Evolutionary conservation across 2,888 invertebrate species (phyloP).

Genomic region (Epiblema foenella): DNA sequence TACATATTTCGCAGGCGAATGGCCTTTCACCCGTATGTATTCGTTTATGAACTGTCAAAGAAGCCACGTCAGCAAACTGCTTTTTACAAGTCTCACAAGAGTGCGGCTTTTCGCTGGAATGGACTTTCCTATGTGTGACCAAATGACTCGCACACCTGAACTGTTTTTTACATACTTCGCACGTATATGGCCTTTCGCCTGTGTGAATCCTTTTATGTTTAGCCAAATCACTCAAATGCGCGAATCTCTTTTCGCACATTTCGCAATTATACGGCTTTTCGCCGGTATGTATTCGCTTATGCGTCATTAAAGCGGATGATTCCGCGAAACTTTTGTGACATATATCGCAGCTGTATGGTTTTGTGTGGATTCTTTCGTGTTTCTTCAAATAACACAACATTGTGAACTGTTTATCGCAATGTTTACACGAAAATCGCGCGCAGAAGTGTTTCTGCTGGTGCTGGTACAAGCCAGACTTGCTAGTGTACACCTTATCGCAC

Average conservation of each 20-base stretch:
- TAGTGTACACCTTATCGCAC: neutral
- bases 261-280: neutral
- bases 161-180: neutral
- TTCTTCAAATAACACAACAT: conserved; percentile 1
- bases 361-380: neutral
- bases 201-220: neutral
- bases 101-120: neutral
- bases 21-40: neutral
- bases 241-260: neutral
- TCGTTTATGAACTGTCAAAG: neutral
- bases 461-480: neutral
- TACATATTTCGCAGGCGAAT: neutral
- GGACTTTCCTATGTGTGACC: neutral
- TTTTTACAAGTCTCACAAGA: neutral
- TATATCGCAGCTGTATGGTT: neutral
- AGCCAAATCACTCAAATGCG: neutral
- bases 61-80: neutral
- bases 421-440: neutral
- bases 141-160: neutral
- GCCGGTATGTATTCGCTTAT: neutral
- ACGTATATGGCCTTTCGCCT: neutral
- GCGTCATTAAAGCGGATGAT: neutral
- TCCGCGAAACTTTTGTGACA: neutral
- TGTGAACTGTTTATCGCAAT: neutral
- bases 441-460: neutral